Percentiles rank a stretch among this genome's conserved stretches.
These are phyloP conservation scores for Aplocera efformata DNA, from an alignment of 2,888 invertebrate species.

Conservation along the genomic window DNA sequence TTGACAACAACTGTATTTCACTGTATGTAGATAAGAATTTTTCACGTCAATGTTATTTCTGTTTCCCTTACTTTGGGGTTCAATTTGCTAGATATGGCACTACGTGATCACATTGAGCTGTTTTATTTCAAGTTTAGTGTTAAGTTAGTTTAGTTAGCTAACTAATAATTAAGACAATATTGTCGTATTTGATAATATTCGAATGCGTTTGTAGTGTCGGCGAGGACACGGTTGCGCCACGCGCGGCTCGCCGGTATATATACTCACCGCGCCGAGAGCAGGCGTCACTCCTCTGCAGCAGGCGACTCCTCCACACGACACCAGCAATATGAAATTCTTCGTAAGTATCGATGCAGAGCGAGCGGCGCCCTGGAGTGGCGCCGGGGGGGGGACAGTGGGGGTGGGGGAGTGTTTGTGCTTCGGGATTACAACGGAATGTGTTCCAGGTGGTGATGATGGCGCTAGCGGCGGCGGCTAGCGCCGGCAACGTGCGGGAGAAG, in stretches of 20 bases:
- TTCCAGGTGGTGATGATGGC: slow-evolving; percentile 19
- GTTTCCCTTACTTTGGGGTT: too few relatives aligned
- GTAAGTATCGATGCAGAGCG: slow-evolving; percentile 8
- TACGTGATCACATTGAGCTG: too few relatives aligned
- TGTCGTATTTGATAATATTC: too few relatives aligned
- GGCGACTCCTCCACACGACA: not conserved
- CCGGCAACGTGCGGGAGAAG: slow-evolving; percentile 29
- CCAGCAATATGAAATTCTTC: slow-evolving; percentile 15
- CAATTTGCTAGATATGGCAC: too few relatives aligned
- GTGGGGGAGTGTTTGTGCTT: too few relatives aligned
- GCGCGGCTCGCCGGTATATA: not conserved
- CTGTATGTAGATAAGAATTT: too few relatives aligned
- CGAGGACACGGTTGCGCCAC: slow-evolving; percentile 5
- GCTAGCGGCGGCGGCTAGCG: slow-evolving; percentile 18
- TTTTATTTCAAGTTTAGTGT: too few relatives aligned
- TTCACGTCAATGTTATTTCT: too few relatives aligned
- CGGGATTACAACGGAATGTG: slow-evolving; percentile 10
- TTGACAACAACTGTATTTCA: too few relatives aligned
- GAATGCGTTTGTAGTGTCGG: too few relatives aligned
- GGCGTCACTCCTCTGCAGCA: slow-evolving; percentile 5
- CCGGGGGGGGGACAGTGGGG: slow-evolving; percentile 16
- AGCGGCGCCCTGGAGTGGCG: not conserved
- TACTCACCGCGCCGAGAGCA: not conserved
- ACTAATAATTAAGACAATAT: too few relatives aligned
- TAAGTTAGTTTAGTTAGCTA: too few relatives aligned